phyloP scores from a whole-genome alignment of 2,797 vertebrate species.

The Catostomus latipinnis region DNA sequence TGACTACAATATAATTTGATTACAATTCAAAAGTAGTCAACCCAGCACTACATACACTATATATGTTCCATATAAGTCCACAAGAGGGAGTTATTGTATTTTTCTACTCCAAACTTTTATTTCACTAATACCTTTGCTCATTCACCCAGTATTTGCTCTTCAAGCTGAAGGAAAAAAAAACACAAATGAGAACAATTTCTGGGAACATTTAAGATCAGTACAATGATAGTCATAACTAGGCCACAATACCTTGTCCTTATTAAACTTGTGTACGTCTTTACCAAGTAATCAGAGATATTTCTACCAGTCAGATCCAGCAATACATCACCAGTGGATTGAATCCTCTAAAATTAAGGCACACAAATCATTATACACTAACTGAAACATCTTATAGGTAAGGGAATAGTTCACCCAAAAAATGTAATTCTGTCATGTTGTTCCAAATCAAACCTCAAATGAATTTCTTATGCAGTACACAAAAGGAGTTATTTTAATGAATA shows the following conservation, averaged over 20 bases:
- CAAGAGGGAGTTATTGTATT: conserved; percentile 46
- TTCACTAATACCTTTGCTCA: conserved; percentile 86
- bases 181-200: neutral
- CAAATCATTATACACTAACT: neutral
- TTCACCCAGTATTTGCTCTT: conserved; percentile 99
- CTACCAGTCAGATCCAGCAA: conserved; percentile 89
- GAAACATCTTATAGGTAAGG: too few relatives aligned
- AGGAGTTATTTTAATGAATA: too few relatives aligned
- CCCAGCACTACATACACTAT: neutral
- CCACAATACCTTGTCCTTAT: conserved; percentile 86
- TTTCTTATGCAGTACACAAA: too few relatives aligned
- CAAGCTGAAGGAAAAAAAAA: conserved; percentile 78
- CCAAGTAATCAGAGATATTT: conserved; percentile 93
- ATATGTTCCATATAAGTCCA: conserved; percentile 44
- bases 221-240: neutral
- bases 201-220: neutral
- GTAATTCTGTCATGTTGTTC: too few relatives aligned
- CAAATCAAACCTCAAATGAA: too few relatives aligned
- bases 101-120: conserved; percentile 4
- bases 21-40: too few relatives aligned
- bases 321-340: conserved; percentile 88
- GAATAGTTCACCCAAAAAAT: too few relatives aligned
- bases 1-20: too few relatives aligned
- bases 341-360: conserved; percentile 77
- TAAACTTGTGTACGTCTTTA: conserved; percentile 91